Conservation (phyloP, 37 sponge, comb jelly and placozoan species). For the Cladorhizidae sp. region DNA sequence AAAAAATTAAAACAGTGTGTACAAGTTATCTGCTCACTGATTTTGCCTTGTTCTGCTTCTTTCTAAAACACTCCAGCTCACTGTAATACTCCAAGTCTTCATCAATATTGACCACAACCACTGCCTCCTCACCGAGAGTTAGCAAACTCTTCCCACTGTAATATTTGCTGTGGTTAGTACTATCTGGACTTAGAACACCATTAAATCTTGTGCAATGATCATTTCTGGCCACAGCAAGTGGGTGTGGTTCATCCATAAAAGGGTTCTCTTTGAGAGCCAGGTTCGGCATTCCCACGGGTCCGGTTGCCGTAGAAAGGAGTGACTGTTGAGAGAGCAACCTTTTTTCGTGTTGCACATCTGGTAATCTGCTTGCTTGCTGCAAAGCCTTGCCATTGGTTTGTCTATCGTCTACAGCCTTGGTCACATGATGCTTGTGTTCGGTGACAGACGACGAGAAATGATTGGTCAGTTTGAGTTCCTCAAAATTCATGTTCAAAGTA, state of each 20-base stretch:
- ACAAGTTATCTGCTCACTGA: too few species aligned
- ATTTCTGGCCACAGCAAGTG: background rate
- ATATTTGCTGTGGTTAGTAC: background rate
- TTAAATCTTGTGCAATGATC: background rate
- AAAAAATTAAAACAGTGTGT: too few species aligned
- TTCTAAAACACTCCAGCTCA: background rate
- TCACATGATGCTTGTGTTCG: constrained; percentile 1
- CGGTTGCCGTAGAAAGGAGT: too few species aligned
- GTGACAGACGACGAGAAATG: background rate
- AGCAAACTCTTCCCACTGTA: too few species aligned
- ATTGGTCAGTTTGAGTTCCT: background rate
- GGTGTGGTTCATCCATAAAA: background rate
- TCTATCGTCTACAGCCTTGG: background rate
- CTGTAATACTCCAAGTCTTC: background rate
- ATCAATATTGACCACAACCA: background rate
- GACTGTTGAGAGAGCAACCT: background rate
- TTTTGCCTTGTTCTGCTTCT: background rate
- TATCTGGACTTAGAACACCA: background rate
- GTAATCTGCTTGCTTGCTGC: background rate
- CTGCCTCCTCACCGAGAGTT: background rate
- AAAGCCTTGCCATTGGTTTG: background rate
- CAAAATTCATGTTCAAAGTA: background rate
- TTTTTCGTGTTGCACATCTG: background rate
- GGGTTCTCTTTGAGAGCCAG: background rate
- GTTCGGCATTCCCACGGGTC: constrained; percentile 5